Percentiles rank a stretch among this genome's conserved stretches.
phyloP scores from a whole-genome alignment of 2,113 vertebrate genomes.

The Perca schrenkii region DNA sequence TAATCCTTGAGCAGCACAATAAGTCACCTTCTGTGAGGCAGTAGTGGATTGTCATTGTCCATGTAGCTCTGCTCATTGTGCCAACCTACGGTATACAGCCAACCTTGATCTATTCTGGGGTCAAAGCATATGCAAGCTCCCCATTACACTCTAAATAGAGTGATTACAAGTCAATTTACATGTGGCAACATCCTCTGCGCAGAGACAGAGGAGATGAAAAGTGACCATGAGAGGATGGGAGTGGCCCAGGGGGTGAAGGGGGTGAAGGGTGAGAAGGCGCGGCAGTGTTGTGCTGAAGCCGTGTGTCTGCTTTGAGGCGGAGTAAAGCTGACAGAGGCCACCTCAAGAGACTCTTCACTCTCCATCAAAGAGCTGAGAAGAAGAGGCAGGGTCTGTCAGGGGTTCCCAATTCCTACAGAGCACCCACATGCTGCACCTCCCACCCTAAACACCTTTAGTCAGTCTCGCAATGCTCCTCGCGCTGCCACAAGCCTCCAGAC shows the following conservation, averaged over 20 bases:
- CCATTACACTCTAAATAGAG: slow-evolving; percentile 63
- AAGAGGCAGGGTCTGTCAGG: slow-evolving; percentile 86
- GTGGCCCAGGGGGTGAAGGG: slow-evolving; percentile 73
- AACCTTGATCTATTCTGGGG: slow-evolving; percentile 53
- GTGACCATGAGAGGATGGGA: slow-evolving; percentile 79
- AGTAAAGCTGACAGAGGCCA: slow-evolving; percentile 86
- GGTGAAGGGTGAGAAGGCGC: slow-evolving; percentile 74
- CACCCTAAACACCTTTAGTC: slow-evolving; percentile 83
- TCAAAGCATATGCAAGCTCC: slow-evolving; percentile 61
- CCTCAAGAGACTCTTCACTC: slow-evolving; percentile 86
- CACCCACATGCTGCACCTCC: slow-evolving; percentile 80
- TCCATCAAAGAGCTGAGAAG: slow-evolving; percentile 84
- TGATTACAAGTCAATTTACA: slow-evolving; percentile 70
- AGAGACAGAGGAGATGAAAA: slow-evolving; percentile 72
- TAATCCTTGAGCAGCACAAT: slow-evolving; percentile 72
- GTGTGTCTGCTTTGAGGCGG: slow-evolving; percentile 81
- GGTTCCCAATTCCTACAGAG: slow-evolving; percentile 80
- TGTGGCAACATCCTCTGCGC: slow-evolving; percentile 56
- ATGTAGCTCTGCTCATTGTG: slow-evolving; percentile 24
- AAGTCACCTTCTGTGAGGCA: slow-evolving; percentile 78
- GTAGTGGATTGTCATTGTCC: slow-evolving; percentile 61
- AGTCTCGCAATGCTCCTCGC: slow-evolving; percentile 70
- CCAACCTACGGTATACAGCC: slow-evolving; percentile 36
- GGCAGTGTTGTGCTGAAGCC: slow-evolving; percentile 68
- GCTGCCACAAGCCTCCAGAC: slow-evolving; percentile 78